These are phyloP conservation scores for Synchiropus splendidus DNA, from an alignment of 2,113 vertebrate genomes.

Conservation along the genomic window DNA sequence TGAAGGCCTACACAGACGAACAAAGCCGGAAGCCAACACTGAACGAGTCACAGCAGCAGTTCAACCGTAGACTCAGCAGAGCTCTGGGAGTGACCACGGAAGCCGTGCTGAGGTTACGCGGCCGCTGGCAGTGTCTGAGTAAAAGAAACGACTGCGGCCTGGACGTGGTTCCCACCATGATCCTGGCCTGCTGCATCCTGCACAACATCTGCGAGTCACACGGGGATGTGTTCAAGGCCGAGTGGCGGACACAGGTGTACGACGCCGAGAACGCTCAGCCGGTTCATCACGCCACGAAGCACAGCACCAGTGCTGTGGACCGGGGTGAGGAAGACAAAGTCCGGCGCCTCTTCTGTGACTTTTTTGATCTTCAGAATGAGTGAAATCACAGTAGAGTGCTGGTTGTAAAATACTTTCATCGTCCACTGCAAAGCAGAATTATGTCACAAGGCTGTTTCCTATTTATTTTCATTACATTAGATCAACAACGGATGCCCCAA, in stretches of 20 bases:
- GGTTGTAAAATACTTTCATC: too few species aligned
- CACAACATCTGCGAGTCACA: conserved; percentile 69
- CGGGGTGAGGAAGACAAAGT: conserved; percentile 61
- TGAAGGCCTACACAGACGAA: conserved; percentile 45
- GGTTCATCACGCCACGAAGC: conserved; percentile 28
- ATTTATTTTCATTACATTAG: too few species aligned
- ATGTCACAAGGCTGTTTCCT: too few species aligned
- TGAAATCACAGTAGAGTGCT: too few species aligned
- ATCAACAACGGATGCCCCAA: too few species aligned
- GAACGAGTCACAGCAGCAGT: conserved; percentile 32
- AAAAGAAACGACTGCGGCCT: conserved; percentile 66
- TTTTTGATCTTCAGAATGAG: conserved; percentile 67
- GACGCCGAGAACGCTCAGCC: conserved; percentile 59
- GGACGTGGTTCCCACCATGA: conserved; percentile 61
- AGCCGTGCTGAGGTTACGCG: conserved; percentile 56
- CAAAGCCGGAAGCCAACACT: neutral
- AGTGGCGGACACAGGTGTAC: conserved; percentile 56
- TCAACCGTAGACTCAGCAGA: conserved; percentile 46
- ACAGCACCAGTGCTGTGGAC: conserved; percentile 37
- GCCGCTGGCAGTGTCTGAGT: conserved; percentile 63
- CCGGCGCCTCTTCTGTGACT: conserved; percentile 68
- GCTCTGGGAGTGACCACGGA: conserved; percentile 34
- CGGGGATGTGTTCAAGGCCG: conserved; percentile 47
- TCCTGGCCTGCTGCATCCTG: conserved; percentile 62
- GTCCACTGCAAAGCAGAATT: too few species aligned